These are phyloP conservation scores for Ctenopoma kingsleyae DNA, from an alignment of 2,797 vertebrate species.

Conservation along the genomic window DNA sequence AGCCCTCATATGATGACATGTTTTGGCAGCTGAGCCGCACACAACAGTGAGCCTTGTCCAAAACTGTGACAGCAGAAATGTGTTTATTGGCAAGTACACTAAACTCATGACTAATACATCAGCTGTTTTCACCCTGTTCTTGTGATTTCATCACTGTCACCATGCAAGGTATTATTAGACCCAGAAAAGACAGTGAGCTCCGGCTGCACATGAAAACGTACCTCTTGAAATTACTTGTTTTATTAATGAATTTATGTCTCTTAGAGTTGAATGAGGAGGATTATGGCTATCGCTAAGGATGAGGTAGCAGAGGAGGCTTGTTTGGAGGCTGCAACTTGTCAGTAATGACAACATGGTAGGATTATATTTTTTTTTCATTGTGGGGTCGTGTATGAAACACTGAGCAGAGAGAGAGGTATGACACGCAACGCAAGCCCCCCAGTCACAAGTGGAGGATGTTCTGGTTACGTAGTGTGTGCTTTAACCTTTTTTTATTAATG, in stretches of 20 bases:
- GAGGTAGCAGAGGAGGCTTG: not conserved
- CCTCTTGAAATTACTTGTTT: not conserved
- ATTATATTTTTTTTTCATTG: not conserved
- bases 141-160: slow-evolving; percentile 10
- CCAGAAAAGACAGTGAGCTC: not conserved
- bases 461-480: not conserved
- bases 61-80: slow-evolving; percentile 5
- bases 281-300: not conserved
- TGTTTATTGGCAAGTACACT: slow-evolving; percentile 7
- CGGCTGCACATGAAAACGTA: not conserved
- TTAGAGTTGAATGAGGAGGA: not conserved
- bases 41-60: not conserved
- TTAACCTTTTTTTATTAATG: too few relatives aligned
- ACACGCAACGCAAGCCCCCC: not conserved
- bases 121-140: slow-evolving; percentile 16
- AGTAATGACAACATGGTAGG: not conserved
- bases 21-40: slow-evolving; percentile 17
- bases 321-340: not conserved
- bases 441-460: not conserved
- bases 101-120: slow-evolving; percentile 2
- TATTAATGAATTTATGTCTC: not conserved
- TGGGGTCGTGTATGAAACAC: not conserved
- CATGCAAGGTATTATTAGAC: not conserved
- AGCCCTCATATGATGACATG: slow-evolving; percentile 8
- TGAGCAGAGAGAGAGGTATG: not conserved